Percentiles rank a stretch among this genome's conserved stretches.
Conservation (phyloP, 1,140 invertebrate species). For the Schlechtendalia chinensis region DNA sequence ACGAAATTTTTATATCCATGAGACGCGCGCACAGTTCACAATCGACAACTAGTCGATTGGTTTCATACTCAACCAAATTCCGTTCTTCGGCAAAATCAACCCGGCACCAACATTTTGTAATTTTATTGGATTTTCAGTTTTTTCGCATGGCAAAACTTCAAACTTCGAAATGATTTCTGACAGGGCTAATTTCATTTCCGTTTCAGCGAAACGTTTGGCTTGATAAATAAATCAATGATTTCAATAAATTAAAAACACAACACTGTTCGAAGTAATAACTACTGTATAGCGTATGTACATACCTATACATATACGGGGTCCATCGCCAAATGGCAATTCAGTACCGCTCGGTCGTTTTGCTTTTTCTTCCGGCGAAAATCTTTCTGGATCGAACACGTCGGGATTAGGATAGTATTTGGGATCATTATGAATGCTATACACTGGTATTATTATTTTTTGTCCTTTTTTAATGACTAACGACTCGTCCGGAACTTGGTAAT, state of each 20-base stretch:
- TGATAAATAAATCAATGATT: background rate
- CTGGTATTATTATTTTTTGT: slow-evolving; percentile 60
- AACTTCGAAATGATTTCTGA: slow-evolving; percentile 52
- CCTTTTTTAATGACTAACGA: slow-evolving; percentile 59
- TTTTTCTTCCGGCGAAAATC: slow-evolving; percentile 54
- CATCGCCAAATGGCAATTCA: slow-evolving; percentile 69
- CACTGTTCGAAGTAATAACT: too few relatives aligned
- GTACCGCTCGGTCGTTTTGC: slow-evolving; percentile 55
- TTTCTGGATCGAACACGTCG: slow-evolving; percentile 66
- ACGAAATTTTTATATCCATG: too few relatives aligned
- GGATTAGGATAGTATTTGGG: slow-evolving; percentile 65
- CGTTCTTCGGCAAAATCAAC: background rate
- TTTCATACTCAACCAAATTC: slow-evolving; percentile 37
- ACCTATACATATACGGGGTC: slow-evolving; percentile 68
- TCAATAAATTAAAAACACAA: background rate
- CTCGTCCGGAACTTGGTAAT: slow-evolving; percentile 60
- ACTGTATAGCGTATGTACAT: slow-evolving; percentile 37
- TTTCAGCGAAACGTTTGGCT: slow-evolving; percentile 52
- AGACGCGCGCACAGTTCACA: too few relatives aligned
- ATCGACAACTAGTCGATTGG: background rate
- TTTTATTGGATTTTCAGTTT: slow-evolving; percentile 40
- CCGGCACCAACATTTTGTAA: background rate
- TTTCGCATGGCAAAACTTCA: slow-evolving; percentile 50
- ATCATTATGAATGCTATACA: slow-evolving; percentile 65
- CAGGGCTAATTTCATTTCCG: slow-evolving; percentile 51